phyloP scores from a whole-genome alignment of 1,140 invertebrate species.

The Penaeus vannamei region DNA sequence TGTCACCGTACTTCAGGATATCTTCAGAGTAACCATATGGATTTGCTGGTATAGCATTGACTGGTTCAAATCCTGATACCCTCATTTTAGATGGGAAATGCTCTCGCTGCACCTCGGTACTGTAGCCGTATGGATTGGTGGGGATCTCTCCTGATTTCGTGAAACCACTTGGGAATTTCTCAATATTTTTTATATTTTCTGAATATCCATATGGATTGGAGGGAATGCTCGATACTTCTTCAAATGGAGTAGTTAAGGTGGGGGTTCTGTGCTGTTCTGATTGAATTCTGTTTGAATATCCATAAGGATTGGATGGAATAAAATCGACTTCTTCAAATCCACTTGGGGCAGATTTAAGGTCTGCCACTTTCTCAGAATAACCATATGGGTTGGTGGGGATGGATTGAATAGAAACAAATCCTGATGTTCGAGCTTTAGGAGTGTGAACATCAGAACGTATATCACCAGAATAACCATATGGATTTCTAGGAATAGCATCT shows the following conservation, averaged over 20 bases:
- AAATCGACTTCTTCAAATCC: neutral
- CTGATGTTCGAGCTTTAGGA: slow-evolving; percentile 4
- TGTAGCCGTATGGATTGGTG: slow-evolving; percentile 2
- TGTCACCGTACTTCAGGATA: neutral
- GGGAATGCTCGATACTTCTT: neutral
- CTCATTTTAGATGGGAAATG: too few relatives aligned
- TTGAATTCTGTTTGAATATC: neutral
- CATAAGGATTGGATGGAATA: slow-evolving; percentile 5
- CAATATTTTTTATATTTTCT: neutral
- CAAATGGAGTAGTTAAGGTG: neutral
- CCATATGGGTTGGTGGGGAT: slow-evolving; percentile 43
- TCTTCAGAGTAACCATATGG: slow-evolving; percentile 28
- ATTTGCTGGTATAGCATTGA: neutral
- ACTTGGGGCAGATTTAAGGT: neutral
- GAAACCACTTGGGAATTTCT: neutral
- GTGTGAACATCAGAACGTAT: neutral
- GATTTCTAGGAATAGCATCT: neutral
- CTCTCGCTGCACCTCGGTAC: neutral
- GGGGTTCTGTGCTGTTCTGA: neutral
- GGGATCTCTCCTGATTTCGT: neutral
- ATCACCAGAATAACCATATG: slow-evolving; percentile 3
- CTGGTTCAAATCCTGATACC: too few relatives aligned
- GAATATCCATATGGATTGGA: slow-evolving; percentile 23
- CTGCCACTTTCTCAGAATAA: neutral
- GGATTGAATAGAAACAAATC: neutral